These are phyloP conservation scores for Taeniopygia guttata DNA, from an alignment of 2,797 vertebrate species.

Conservation along the genomic window DNA sequence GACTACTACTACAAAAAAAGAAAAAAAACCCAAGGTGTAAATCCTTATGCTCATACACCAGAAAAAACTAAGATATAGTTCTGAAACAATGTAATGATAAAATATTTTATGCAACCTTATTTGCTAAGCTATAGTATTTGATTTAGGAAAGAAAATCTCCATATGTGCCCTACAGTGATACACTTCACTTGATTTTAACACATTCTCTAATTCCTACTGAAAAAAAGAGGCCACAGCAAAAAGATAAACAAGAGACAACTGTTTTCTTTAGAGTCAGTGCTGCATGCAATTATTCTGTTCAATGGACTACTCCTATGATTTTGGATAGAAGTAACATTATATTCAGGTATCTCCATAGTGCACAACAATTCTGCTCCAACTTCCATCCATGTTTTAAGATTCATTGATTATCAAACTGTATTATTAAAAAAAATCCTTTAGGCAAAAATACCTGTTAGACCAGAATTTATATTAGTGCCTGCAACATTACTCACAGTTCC, in stretches of 20 bases:
- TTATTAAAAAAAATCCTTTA: not conserved
- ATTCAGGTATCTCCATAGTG: not conserved
- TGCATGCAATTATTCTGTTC: not conserved
- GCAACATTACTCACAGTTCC: not conserved
- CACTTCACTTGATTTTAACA: slow-evolving; percentile 34
- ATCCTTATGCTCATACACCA: not conserved
- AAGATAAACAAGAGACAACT: not conserved
- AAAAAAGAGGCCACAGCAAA: not conserved
- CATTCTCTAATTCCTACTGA: slow-evolving; percentile 2
- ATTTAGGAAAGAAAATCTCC: not conserved
- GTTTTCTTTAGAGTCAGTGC: not conserved
- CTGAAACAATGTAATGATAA: not conserved
- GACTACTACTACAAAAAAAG: not conserved
- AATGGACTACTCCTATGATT: not conserved
- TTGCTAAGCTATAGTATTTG: not conserved
- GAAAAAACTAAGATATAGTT: not conserved
- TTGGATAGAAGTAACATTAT: not conserved
- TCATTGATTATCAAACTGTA: not conserved
- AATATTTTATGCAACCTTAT: not conserved
- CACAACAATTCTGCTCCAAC: not conserved
- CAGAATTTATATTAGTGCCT: not conserved
- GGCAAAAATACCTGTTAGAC: not conserved
- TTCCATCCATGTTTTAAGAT: not conserved
- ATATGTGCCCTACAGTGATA: not conserved
- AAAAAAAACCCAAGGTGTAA: not conserved